Base-by-base conservation (phyloP, 2,113 vertebrate genomes). In the Stegostoma tigrinum region DNA sequence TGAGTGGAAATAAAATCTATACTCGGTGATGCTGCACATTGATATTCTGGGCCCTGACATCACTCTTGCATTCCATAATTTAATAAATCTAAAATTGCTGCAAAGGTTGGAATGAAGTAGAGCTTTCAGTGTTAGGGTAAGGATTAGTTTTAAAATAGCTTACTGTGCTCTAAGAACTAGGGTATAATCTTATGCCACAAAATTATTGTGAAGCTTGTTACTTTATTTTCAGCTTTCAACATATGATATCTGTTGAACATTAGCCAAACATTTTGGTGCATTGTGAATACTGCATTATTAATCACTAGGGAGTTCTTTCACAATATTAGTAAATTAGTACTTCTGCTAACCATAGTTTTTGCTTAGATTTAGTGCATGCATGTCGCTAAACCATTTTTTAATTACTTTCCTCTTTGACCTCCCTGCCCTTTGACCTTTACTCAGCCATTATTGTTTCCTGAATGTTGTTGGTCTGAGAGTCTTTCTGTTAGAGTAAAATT, bases 401-500 rank as follows among this genome's bases (percentile, higher is more conserved):
- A 95, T 95, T 95, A 95, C 94, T 95, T 95, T 95, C 70, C 94
- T 95, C 67, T 95, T 95, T 95, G 94, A 95, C 94, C 94, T 68
- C 42, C 94, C 24, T 95, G 68, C 94, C 94, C 94, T 95, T 52
- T 52, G 45, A 70, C 94, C 94, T 72, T 75, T 95, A 95, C 94
- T 95, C 94, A 75, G 94, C 94, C 68, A 95, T 95, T 95, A 95
- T 95, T 95, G 94, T 95, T 95, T 95, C 94, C 94, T 95, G 94
- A 95, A 95, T 70, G 94, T 95, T 95, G 94, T 95, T 95, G 94
- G 94, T 95, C 94, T 95, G 42, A 95, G 94, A 95, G 94, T 7
- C 94, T 95, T 75, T 95, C 94, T 95, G 94, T 95, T 68, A 95
- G 94, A 95, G 94, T 95, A 95, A 95, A 95, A 95, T 95, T 95